Evolutionary conservation across 2,797 vertebrate species (phyloP).

Genomic region (Mus spretus): DNA sequence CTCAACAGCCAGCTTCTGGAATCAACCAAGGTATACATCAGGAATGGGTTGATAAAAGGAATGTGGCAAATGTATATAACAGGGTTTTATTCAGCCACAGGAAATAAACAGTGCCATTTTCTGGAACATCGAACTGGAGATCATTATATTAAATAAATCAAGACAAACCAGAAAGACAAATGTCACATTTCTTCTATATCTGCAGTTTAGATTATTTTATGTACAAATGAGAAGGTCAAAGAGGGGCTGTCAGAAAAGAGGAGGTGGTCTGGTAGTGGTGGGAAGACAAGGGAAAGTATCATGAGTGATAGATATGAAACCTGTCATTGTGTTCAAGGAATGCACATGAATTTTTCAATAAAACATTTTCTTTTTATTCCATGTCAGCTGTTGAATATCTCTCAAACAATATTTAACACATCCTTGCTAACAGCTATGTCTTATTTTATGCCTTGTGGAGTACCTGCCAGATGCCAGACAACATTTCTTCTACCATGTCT

Average conservation of each 20-base stretch:
- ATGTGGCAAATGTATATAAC: neutral
- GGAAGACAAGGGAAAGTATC: neutral
- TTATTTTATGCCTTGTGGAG: neutral
- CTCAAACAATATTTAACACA: neutral
- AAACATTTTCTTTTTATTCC: neutral
- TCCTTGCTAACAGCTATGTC: conserved; percentile 11
- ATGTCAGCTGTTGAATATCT: neutral
- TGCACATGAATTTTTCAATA: neutral
- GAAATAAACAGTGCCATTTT: neutral
- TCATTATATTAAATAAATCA: neutral
- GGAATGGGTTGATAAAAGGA: neutral
- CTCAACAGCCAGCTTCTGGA: neutral
- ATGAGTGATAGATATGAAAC: neutral
- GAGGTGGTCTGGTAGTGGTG: neutral
- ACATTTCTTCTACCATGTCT: conserved; percentile 22
- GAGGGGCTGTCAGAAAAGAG: neutral
- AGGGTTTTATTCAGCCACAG: neutral
- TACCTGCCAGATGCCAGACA: neutral
- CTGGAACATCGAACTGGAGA: neutral
- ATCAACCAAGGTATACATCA: neutral
- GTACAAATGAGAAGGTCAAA: neutral
- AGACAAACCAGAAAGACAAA: neutral
- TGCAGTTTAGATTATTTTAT: neutral
- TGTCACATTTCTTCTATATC: neutral
- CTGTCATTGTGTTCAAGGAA: neutral